Evolutionary conservation across 2,797 vertebrate species (phyloP), one percentile per base, ranked within the genome.

Genomic region (Clamator glandarius): DNA sequence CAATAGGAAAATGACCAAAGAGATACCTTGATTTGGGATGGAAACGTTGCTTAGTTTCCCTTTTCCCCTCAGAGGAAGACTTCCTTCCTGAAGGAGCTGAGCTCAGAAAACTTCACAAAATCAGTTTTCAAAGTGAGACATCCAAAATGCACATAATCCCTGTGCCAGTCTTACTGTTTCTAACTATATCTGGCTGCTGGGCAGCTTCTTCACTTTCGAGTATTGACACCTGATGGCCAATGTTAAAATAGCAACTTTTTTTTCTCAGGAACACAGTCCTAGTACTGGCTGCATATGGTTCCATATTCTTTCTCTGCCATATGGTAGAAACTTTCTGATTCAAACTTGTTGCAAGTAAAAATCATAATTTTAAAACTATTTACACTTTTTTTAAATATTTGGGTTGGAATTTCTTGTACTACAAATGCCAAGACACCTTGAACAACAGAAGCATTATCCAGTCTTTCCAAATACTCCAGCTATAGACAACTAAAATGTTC

Each of bases 151-250:
- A 61, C 7, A 3, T 5, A 33, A 4, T 55, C 28, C 12, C 35
- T 41, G 7, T 73, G 79, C 36, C 73, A 78, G 11, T 4, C 52
- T 63, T 26, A 26, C 11, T 52, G 14, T 44, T 72, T 82, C 62
- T 61, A 42, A 25, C n/a, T 50, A 13, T n/a, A 50, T 78, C 66
- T 50, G 67, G 31, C 61, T 87, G n/a, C 78, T 58, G 90, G 81
- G 55, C 50, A 90, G 46, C 55, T 75, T 86, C 83, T 81, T 87
- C 81, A 62, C 51, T 94, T 91, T 51, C 74, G 35, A 48, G 55
- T 93, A 89, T 89, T 82, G 89, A 93, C 91, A 96, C 81, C 93
- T 95, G 78, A 91, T 89, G 91, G 84, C 78, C 92, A 77, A 44
- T 26, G 50, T 86, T 92, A 94, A 96, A 94, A 93, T 92, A 96